Base-by-base conservation (phyloP, 2,797 vertebrate genomes). In the Darevskia mixta region DNA sequence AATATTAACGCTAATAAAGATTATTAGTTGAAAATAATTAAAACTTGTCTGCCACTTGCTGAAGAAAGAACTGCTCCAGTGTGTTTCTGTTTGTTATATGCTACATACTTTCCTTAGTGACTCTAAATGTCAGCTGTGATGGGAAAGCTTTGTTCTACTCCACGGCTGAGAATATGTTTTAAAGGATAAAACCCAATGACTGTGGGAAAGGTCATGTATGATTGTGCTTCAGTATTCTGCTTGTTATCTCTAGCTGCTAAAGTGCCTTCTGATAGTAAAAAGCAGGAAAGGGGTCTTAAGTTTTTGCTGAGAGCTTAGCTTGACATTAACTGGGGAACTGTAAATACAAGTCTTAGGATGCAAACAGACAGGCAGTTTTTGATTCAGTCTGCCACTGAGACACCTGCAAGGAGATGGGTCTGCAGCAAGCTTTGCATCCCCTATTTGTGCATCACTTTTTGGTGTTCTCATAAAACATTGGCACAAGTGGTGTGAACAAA, bases 1-100 rank as follows among this genome's bases (percentile, higher is more conserved):
- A 92, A 79, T 90, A 94, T 87, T 85, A 92, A 87, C 88, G 41
- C 94, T 92, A 93, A 85, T 23, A 89, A 81, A 91, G 79, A 64
- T 85, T 86, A 72, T 83, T 77, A 89, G 61, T 41, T 41, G 80
- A 86, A 94, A 79, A 79, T 49, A 25, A 5, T 91, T 71, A 58
- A 38, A 79, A 79, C 1, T 91, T 93, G 90, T 78, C 18, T 92
- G 43, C 83, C 43, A 15, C 87, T 91, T 84, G 73, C 4, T 75
- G 92, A 89, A 66, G 38, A 79, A 91, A 43, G 0, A 80, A 43
- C 27, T 73, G 77, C 2, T 90, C 81, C 38, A 86, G 17, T 87
- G 35, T 91, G 20, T 87, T 93, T 90, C 41, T 61, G n/a, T 82
- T 27, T 29, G 45, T 88, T 45, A 35, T 75, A 87, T 79, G 80